phyloP scores from a whole-genome alignment of 2,888 invertebrate genomes.

The Sisyra terminalis region DNA sequence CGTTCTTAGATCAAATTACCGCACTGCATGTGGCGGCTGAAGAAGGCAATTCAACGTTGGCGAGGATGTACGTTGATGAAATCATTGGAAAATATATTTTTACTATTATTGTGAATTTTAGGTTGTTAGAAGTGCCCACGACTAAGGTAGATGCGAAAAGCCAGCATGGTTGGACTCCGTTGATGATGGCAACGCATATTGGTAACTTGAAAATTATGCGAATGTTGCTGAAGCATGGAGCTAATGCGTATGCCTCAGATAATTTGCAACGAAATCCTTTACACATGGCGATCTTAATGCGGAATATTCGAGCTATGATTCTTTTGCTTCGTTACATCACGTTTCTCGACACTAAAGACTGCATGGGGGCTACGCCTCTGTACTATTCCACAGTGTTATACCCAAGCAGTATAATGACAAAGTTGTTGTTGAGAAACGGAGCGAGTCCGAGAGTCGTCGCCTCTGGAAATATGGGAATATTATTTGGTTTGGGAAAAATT shows the following conservation, averaged over 20 bases:
- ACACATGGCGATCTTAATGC: background rate
- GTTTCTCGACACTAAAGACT: conserved; percentile 25
- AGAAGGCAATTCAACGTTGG: background rate
- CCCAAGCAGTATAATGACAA: conserved; percentile 23
- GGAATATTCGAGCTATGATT: conserved; percentile 15
- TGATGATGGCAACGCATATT: conserved; percentile 9
- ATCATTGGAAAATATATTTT: background rate
- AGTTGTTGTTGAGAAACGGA: conserved; percentile 26
- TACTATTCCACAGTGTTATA: conserved; percentile 29
- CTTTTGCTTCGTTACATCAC: conserved; percentile 24
- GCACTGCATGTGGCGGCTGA: conserved; percentile 9
- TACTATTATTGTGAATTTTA: background rate
- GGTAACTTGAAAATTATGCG: conserved; percentile 6
- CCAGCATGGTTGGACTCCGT: conserved; percentile 6
- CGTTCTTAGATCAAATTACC: conserved; percentile 4
- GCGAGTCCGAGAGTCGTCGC: conserved; percentile 16
- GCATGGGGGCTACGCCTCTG: conserved; percentile 31
- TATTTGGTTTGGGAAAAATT: background rate
- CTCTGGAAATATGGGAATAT: background rate
- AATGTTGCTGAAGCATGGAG: conserved; percentile 9
- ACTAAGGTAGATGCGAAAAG: background rate
- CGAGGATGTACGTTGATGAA: conserved; percentile 3
- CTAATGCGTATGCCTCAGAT: conserved; percentile 1
- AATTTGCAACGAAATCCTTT: background rate
- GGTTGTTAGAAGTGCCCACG: conserved; percentile 1